Base-by-base conservation (phyloP, 2,888 invertebrate species). In the Caenorhabditis drosophilae region DNA sequence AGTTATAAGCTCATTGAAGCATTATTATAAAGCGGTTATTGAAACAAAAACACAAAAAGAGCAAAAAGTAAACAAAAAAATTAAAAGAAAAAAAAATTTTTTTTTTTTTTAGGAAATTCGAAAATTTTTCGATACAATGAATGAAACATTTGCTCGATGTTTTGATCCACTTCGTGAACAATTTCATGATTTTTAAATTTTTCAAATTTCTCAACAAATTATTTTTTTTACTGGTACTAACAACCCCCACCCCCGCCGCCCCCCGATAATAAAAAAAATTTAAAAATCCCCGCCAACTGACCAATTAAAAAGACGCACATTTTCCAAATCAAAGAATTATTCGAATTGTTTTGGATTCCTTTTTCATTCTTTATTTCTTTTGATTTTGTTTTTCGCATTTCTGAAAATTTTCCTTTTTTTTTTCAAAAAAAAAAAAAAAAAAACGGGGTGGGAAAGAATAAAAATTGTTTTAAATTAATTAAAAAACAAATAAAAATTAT, bases 91-190 rank as follows among this genome's bases (percentile, higher is more conserved):
- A 31, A 9, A 31, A 31, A 12, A 50, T 38, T 18, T 23, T 20
- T 20, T 7, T 16, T 40, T 26, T 34, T 69, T 66, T 53, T 44
- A 70, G 68, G 72, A 72, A 53, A 63, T 73, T 25, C 73, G 64
- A 22, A 42, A 55, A 22, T 71, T 55, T 56, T 67, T 73, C 54
- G 63, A 62, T 26, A 49, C 47, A 9, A 70, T 73, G 67, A 70
- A 70, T 49, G 62, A 67, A 47, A 66, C 69, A n/a, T 73, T 70
- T 20, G 73, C 73, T 3, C 51, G 64, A 9, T 73, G 73, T 46
- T 73, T 64, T 34, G 66, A 73, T 45, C 73, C 73, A 6, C 51
- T 67, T 12, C 59, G 72, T 11, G 62, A 59, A 36, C 59, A 72
- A 36, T 67, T 46, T 34, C 45, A 52, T 31, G 59, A 66, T 41